These are phyloP conservation scores for Morpho deidamia DNA, from an alignment of 2,888 invertebrate species.

Conservation along the genomic window DNA sequence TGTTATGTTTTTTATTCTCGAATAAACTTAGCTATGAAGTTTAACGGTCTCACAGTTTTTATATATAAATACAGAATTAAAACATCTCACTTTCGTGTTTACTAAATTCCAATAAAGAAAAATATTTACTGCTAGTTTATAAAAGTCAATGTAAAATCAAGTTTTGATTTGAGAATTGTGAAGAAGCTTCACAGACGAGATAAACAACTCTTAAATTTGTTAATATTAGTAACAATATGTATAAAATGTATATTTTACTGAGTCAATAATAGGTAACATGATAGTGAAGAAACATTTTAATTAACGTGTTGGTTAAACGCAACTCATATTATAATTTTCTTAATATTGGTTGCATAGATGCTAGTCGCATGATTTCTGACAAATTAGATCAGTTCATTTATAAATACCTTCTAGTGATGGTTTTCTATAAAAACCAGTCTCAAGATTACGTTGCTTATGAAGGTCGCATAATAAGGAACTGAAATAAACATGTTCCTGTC, in stretches of 20 bases:
- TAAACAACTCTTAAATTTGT: no score
- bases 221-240: no score
- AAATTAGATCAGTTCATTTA: not conserved
- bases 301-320: no score
- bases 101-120: slow-evolving; percentile 6
- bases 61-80: slow-evolving; percentile 7
- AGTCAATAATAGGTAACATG: no score
- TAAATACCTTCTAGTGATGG: not conserved
- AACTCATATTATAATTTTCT: no score
- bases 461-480: slow-evolving; percentile 18
- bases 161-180: no score
- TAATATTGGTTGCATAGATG: no score
- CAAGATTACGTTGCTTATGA: slow-evolving; percentile 5
- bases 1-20: slow-evolving; percentile 24
- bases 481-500: slow-evolving; percentile 8
- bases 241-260: no score
- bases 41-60: slow-evolving; percentile 16
- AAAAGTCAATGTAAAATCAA: no score
- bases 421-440: not conserved
- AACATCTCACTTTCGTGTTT: slow-evolving; percentile 2
- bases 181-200: no score
- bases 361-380: no score
- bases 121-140: not conserved
- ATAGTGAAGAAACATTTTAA: no score
- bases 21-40: slow-evolving; percentile 28